These are phyloP conservation scores for Euglossa dilemma DNA, from an alignment of 1,140 invertebrate species.

Conservation along the genomic window DNA sequence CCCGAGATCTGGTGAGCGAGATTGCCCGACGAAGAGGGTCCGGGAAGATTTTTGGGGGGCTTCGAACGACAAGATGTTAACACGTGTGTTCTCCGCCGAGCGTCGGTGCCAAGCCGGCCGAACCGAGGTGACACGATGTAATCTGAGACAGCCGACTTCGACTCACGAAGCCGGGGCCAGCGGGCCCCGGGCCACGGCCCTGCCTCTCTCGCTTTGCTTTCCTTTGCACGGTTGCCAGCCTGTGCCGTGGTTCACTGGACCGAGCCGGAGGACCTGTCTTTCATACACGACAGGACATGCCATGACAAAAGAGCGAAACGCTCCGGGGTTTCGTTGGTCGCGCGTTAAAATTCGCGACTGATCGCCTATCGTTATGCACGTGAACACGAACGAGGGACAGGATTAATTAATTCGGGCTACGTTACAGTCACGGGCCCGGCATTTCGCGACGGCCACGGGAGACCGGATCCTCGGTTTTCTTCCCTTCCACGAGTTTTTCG, in stretches of 20 bases:
- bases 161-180: slow-evolving; percentile 36
- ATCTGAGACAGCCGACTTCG: slow-evolving; percentile 75
- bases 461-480: neutral
- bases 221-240: slow-evolving; percentile 46
- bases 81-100: slow-evolving; percentile 70
- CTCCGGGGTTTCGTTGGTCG: slow-evolving; percentile 47
- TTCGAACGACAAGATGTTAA: slow-evolving; percentile 78
- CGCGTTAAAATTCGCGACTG: slow-evolving; percentile 48
- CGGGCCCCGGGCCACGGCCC: slow-evolving; percentile 12
- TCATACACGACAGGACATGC: slow-evolving; percentile 63
- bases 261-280: slow-evolving; percentile 59
- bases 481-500: too few relatives aligned
- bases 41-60: slow-evolving; percentile 49
- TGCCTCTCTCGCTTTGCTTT: slow-evolving; percentile 45
- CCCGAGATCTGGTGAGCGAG: slow-evolving; percentile 32
- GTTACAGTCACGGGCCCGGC: neutral
- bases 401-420: slow-evolving; percentile 43
- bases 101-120: slow-evolving; percentile 62
- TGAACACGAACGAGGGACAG: slow-evolving; percentile 30
- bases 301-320: slow-evolving; percentile 63
- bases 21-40: slow-evolving; percentile 42
- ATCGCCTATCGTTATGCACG: slow-evolving; percentile 50
- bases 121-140: slow-evolving; percentile 76
- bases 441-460: neutral
- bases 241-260: slow-evolving; percentile 27